A percentile compares a stretch with the other conserved stretches of the same genome.
Evolutionary conservation across 2,888 invertebrate genomes (phyloP).

Genomic region (Calliphora vomitoria): DNA sequence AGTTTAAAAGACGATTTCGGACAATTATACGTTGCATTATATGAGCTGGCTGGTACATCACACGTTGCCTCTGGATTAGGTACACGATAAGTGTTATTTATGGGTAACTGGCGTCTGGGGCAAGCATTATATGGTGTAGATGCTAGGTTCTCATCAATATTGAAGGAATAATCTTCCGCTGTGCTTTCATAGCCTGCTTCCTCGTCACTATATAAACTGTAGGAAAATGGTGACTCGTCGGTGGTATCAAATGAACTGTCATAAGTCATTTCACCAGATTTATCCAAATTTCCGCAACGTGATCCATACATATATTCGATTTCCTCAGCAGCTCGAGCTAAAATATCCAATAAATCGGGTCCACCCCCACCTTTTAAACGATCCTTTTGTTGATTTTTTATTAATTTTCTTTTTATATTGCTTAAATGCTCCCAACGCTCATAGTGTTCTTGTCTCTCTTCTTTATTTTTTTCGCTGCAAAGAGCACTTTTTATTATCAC

Average conservation of each 20-base stretch:
- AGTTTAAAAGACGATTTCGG: neutral
- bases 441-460: neutral
- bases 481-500: conserved; percentile 27
- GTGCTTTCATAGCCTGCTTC: conserved; percentile 39
- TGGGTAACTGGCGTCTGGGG: neutral
- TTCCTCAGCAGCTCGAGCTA: conserved; percentile 77
- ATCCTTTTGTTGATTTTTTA: conserved; percentile 74
- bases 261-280: neutral
- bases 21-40: conserved; percentile 43
- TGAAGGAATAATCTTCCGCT: conserved; percentile 33
- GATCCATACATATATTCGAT: conserved; percentile 76
- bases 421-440: conserved; percentile 75
- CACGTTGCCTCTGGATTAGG: conserved; percentile 17
- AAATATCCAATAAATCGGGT: conserved; percentile 78
- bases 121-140: conserved; percentile 8
- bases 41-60: too few relatives aligned
- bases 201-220: conserved; percentile 45
- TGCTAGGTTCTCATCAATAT: conserved; percentile 6
- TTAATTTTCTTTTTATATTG: conserved; percentile 75
- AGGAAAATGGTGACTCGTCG: neutral
- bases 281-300: neutral
- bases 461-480: neutral
- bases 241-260: conserved; percentile 3
- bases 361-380: conserved; percentile 59
- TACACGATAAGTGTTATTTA: neutral